A percentile compares a stretch with the other conserved stretches of the same genome.
Conservation (phyloP, 2,113 vertebrate genomes). For the Empidonax traillii region DNA sequence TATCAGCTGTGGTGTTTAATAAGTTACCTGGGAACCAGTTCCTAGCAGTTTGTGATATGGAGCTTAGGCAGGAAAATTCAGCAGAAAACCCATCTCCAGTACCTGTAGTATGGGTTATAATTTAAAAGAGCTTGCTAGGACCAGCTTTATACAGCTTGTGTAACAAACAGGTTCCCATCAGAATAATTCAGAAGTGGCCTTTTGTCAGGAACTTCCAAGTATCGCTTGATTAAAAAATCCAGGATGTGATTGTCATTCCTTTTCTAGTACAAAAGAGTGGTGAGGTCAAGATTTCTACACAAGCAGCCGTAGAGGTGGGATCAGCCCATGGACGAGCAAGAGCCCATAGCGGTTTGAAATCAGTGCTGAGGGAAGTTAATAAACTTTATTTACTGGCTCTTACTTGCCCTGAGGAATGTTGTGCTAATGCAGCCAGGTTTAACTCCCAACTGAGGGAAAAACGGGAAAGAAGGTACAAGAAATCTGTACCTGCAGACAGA, state of each 20-base stretch:
- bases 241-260: neutral
- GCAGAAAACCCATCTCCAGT: neutral
- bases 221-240: neutral
- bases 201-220: neutral
- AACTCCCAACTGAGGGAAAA: neutral
- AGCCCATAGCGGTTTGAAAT: neutral
- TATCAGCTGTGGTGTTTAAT: neutral
- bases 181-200: neutral
- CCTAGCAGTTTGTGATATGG: neutral
- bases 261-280: neutral
- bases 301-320: neutral
- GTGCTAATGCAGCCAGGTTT: neutral
- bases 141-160: neutral
- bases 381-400: neutral
- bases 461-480: neutral
- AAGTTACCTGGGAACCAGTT: slow-evolving; percentile 29
- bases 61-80: neutral
- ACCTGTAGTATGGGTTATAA: neutral
- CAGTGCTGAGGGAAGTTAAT: neutral
- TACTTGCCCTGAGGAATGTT: neutral
- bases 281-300: neutral
- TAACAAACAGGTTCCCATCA: neutral
- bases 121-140: neutral
- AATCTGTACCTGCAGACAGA: neutral
- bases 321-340: neutral